Conservation (phyloP, 2,888 invertebrate genomes). For the Mythimna albipuncta region DNA sequence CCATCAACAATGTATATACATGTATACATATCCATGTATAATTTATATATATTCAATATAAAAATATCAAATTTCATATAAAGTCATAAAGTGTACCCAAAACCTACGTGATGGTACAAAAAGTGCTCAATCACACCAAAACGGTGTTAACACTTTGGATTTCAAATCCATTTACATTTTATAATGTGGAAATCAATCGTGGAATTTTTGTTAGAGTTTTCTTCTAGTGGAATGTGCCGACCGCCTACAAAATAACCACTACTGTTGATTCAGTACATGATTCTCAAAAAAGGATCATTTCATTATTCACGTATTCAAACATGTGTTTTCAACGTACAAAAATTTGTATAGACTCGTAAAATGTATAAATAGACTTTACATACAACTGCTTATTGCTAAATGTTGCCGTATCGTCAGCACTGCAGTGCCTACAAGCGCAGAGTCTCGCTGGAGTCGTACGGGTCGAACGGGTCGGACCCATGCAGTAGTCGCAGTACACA, state of each 20-base stretch:
- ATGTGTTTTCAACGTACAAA: constrained; percentile 88
- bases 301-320: constrained; percentile 85
- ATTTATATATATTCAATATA: constrained; percentile 91
- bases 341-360: constrained; percentile 90
- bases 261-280: constrained; percentile 89
- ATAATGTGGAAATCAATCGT: constrained; percentile 89
- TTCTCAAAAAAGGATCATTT: constrained; percentile 90
- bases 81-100: constrained; percentile 91
- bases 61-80: constrained; percentile 91
- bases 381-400: constrained; percentile 90
- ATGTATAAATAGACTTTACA: constrained; percentile 90
- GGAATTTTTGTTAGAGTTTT: constrained; percentile 87
- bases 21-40: constrained; percentile 91
- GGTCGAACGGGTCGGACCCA: constrained; percentile 36
- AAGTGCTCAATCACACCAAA: constrained; percentile 86
- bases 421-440: constrained; percentile 64
- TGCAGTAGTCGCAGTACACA: constrained; percentile 15
- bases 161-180: constrained; percentile 86
- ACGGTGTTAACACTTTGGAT: constrained; percentile 86
- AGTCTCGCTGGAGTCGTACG: constrained; percentile 63
- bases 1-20: constrained; percentile 91
- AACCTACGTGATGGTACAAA: constrained; percentile 91
- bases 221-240: constrained; percentile 90
- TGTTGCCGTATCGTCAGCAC: constrained; percentile 80
- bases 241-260: constrained; percentile 89